Evolutionary conservation across 2,888 invertebrate genomes (phyloP).

Genomic region (Drosophila atripex): DNA sequence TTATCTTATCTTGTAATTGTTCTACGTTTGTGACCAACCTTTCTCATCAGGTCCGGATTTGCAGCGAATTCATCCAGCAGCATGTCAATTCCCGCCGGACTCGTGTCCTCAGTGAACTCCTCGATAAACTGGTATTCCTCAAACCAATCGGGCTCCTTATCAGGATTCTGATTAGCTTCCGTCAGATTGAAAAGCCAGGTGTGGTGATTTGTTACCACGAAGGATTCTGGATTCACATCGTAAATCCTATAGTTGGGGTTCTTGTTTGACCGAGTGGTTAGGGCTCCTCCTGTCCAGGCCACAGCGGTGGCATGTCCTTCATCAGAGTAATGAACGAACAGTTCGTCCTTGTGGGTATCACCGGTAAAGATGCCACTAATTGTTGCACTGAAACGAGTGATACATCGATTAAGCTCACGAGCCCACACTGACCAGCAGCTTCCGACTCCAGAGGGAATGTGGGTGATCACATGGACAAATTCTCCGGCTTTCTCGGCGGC

Average conservation of each 20-base stretch:
- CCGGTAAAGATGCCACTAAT: conserved; percentile 93
- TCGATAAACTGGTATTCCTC: conserved; percentile 90
- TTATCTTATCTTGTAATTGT: background rate
- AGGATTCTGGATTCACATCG: conserved; percentile 86
- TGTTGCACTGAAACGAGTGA: conserved; percentile 89
- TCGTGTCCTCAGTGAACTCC: conserved; percentile 87
- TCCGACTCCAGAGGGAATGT: conserved; percentile 90
- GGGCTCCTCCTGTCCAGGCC: conserved; percentile 92
- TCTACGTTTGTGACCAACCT: conserved; percentile 54
- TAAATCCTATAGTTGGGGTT: conserved; percentile 93
- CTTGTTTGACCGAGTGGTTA: conserved; percentile 89
- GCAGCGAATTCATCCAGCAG: conserved; percentile 86
- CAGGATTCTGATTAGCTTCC: conserved; percentile 87
- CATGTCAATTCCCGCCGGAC: conserved; percentile 86
- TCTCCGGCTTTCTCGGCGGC: conserved; percentile 90
- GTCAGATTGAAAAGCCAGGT: conserved; percentile 91
- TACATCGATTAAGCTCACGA: conserved; percentile 87
- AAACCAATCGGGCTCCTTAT: conserved; percentile 88
- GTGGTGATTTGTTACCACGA: conserved; percentile 87
- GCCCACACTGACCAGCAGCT: conserved; percentile 90
- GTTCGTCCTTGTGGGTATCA: conserved; percentile 91
- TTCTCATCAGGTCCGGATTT: conserved; percentile 65
- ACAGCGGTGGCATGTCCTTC: conserved; percentile 86
- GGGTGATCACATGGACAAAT: conserved; percentile 92
- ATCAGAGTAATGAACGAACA: conserved; percentile 87